Percentiles rank a stretch among this genome's conserved stretches.
Evolutionary conservation across 2,113 vertebrate genomes (phyloP).

Genomic region (Oncorhynchus gorbuscha): DNA sequence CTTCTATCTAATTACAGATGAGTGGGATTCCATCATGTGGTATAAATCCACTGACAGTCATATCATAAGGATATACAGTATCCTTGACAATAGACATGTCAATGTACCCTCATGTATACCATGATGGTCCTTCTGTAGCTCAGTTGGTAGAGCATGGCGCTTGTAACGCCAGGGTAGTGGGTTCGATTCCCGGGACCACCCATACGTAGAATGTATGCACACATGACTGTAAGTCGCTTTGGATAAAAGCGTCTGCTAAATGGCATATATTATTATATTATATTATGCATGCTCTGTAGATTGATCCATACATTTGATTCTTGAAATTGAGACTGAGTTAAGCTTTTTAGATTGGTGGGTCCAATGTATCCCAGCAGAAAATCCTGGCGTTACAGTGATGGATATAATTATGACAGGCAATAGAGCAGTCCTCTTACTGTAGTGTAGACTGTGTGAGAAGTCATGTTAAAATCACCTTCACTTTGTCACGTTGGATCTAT

Average conservation of each 20-base stretch:
- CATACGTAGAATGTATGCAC: too few species aligned
- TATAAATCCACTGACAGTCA: too few species aligned
- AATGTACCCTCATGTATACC: slow-evolving; percentile 32
- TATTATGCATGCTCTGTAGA: slow-evolving; percentile 27
- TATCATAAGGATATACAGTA: background rate
- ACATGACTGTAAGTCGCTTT: too few species aligned
- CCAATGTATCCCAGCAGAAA: slow-evolving; percentile 1
- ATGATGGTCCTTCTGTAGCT: too few species aligned
- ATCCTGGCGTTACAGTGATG: background rate
- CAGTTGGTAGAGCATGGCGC: too few species aligned
- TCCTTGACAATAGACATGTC: slow-evolving; percentile 39
- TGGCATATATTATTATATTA: too few species aligned
- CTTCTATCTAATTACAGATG: slow-evolving; percentile 50
- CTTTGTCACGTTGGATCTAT: background rate
- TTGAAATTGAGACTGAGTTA: slow-evolving; percentile 28
- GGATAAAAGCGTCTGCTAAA: too few species aligned
- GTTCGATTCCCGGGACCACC: too few species aligned
- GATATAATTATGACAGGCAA: slow-evolving; percentile 8
- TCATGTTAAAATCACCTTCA: background rate
- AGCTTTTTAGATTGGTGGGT: slow-evolving; percentile 1
- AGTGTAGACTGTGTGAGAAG: too few species aligned
- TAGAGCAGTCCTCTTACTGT: background rate
- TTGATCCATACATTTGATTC: slow-evolving; percentile 25
- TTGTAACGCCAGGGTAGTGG: too few species aligned
- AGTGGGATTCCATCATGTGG: slow-evolving; percentile 34